These are phyloP conservation scores for Eulithis prunata DNA, from an alignment of 2,888 invertebrate species.

Conservation along the genomic window DNA sequence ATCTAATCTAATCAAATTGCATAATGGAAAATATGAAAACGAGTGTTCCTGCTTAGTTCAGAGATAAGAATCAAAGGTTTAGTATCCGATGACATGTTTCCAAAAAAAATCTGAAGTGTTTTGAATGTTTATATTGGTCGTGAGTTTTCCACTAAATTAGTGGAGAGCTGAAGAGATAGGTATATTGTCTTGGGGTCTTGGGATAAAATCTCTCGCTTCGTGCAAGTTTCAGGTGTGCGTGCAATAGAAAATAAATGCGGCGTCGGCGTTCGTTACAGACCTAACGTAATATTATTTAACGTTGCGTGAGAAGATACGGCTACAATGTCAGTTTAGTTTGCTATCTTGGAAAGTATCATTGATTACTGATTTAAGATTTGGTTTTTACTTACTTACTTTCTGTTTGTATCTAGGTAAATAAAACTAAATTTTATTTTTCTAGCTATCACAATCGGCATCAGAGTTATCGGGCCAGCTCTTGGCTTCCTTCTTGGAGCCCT, in stretches of 20 bases:
- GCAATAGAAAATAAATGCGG: conserved; percentile 50
- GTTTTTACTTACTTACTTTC: neutral
- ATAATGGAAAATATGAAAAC: no score
- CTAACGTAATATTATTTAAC: conserved; percentile 56
- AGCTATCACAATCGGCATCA: conserved; percentile 96
- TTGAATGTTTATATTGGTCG: neutral
- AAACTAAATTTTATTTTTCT: conserved; percentile 47
- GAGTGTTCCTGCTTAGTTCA: no score
- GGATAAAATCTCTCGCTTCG: conserved; percentile 15
- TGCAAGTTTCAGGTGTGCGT: conserved; percentile 43
- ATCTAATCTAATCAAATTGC: no score
- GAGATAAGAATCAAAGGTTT: no score
- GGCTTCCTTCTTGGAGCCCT: conserved; percentile 95
- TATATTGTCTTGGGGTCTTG: neutral
- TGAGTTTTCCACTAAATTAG: neutral
- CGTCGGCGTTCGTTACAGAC: conserved; percentile 30
- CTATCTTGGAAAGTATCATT: conserved; percentile 9
- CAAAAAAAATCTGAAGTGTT: no score
- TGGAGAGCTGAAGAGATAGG: conserved; percentile 1
- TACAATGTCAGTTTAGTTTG: conserved; percentile 34
- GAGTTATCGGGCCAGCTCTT: conserved; percentile 95
- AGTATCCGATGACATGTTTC: no score
- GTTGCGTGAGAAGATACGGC: conserved; percentile 42
- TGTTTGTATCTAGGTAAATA: neutral
- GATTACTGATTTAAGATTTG: no score